These are phyloP conservation scores for Rhabdornis inornatus DNA, from an alignment of 2,113 vertebrate genomes.

Conservation along the genomic window DNA sequence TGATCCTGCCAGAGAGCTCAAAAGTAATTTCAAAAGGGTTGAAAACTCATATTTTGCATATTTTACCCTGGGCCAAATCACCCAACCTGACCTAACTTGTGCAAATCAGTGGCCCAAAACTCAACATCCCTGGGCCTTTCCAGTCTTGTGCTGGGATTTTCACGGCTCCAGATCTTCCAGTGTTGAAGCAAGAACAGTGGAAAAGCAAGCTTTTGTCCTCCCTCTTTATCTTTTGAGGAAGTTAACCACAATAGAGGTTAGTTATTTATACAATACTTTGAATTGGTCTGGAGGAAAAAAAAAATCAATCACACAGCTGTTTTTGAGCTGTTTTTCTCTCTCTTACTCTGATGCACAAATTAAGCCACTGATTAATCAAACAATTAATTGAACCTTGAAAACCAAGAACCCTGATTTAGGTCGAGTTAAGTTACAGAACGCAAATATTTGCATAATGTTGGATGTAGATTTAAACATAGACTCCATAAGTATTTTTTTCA, in stretches of 20 bases:
- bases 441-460: constrained; percentile 41
- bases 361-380: constrained; percentile 39
- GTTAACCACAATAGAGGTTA: background rate
- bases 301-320: background rate
- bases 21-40: background rate
- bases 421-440: background rate
- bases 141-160: background rate
- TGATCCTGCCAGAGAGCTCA: background rate
- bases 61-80: background rate
- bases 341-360: constrained; percentile 20
- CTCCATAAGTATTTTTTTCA: background rate
- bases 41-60: background rate
- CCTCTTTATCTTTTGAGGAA: constrained; percentile 11
- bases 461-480: constrained; percentile 2
- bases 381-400: constrained; percentile 43
- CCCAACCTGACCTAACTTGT: background rate
- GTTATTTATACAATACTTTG: constrained; percentile 1
- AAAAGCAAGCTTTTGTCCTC: background rate
- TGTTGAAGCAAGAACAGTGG: background rate
- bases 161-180: background rate
- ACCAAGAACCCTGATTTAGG: constrained; percentile 32
- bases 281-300: background rate
- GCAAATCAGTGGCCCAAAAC: background rate
- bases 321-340: constrained; percentile 19
- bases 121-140: background rate